These are phyloP conservation scores for Nomia melanderi DNA, from an alignment of 1,140 invertebrate species.

Conservation along the genomic window DNA sequence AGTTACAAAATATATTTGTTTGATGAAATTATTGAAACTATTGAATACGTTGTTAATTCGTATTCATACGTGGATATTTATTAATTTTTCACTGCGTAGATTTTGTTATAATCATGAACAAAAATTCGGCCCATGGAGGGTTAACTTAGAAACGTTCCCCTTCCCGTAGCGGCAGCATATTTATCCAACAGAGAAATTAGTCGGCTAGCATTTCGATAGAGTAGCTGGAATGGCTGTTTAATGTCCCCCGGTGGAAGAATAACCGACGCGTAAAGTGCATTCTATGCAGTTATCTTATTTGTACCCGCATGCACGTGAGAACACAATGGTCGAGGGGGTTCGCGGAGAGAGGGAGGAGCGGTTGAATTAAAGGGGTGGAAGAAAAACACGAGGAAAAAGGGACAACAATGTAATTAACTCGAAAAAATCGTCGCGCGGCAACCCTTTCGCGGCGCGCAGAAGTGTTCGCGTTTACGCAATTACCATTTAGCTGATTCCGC, in stretches of 20 bases:
- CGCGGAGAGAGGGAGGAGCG: neutral
- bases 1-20: too few species aligned
- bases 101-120: too few species aligned
- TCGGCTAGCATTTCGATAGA: neutral
- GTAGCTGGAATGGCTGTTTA: neutral
- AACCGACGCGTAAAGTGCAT: constrained; percentile 31
- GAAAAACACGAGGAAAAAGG: neutral
- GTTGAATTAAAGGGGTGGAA: constrained; percentile 10
- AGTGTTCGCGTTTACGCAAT: too few species aligned
- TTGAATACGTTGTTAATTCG: too few species aligned
- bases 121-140: too few species aligned
- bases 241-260: neutral
- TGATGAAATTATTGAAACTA: too few species aligned
- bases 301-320: neutral
- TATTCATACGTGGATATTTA: too few species aligned
- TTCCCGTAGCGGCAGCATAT: neutral
- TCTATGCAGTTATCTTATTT: constrained; percentile 30
- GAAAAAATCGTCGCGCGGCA: constrained; percentile 2
- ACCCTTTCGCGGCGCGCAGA: neutral
- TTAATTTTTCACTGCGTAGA: too few species aligned
- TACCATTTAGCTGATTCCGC: too few species aligned
- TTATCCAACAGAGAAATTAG: constrained; percentile 12
- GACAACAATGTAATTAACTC: constrained; percentile 5
- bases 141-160: too few species aligned
- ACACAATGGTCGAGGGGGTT: neutral